These are phyloP conservation scores for Xiphorhynchus erythropygius DNA, from an alignment of 2,797 vertebrate species.

Conservation along the genomic window DNA sequence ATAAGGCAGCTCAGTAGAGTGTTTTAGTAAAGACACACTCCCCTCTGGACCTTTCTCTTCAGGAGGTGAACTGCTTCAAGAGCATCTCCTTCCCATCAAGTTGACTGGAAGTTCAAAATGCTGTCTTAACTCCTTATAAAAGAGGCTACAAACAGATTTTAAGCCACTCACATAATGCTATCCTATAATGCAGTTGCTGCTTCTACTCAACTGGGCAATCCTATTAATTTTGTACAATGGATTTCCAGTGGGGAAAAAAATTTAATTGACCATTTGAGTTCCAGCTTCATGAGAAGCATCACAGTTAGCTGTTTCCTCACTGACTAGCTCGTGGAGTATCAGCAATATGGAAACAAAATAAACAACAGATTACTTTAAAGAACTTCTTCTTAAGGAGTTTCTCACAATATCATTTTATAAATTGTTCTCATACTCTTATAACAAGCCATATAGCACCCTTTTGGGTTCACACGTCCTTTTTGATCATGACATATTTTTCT, in stretches of 20 bases:
- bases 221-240: neutral
- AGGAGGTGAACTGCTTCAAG: conserved; percentile 60
- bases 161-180: neutral
- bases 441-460: neutral
- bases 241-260: neutral
- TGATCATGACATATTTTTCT: neutral
- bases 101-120: conserved; percentile 46
- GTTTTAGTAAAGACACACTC: conserved; percentile 55
- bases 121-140: neutral
- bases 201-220: neutral
- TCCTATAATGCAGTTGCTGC: neutral
- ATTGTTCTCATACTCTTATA: neutral
- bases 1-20: conserved; percentile 54
- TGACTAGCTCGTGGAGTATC: neutral
- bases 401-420: neutral
- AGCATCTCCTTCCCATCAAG: conserved; percentile 9
- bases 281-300: neutral
- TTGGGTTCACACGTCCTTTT: neutral
- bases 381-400: neutral
- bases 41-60: conserved; percentile 53
- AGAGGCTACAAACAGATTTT: conserved; percentile 2
- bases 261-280: neutral
- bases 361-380: neutral
- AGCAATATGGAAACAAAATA: neutral
- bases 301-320: neutral